Evolutionary conservation across 1,140 invertebrate genomes (phyloP).

Genomic region (Elysia chlorotica): DNA sequence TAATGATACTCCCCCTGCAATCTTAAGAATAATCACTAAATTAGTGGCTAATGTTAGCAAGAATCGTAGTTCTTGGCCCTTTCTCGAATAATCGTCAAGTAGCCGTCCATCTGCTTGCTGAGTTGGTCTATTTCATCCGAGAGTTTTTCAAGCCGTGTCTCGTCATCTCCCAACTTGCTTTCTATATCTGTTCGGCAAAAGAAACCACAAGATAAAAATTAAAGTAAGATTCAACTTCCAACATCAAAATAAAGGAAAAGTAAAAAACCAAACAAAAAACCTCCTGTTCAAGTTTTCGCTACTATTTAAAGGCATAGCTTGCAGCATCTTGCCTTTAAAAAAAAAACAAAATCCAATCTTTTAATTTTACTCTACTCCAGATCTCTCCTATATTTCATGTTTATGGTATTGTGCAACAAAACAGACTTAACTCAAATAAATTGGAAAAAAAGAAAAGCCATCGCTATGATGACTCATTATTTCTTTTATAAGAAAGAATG

Average conservation of each 20-base stretch:
- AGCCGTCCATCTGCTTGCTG: conserved; percentile 62
- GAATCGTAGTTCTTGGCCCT: conserved; percentile 64
- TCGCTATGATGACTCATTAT: too few species aligned
- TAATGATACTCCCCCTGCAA: neutral
- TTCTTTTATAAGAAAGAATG: too few species aligned
- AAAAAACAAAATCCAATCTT: too few species aligned
- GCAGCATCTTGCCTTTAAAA: conserved; percentile 12
- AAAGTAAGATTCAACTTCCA: too few species aligned
- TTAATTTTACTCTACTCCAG: too few species aligned
- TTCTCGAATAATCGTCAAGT: conserved; percentile 62
- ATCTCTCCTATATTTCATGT: too few species aligned
- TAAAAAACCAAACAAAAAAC: too few species aligned
- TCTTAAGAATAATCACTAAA: neutral
- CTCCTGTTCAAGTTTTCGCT: neutral
- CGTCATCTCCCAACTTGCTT: conserved; percentile 62
- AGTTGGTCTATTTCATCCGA: conserved; percentile 61
- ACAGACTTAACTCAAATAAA: too few species aligned
- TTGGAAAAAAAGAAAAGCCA: too few species aligned
- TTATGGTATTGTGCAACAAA: too few species aligned
- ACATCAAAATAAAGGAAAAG: too few species aligned
- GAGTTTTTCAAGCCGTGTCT: conserved; percentile 60
- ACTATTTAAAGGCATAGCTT: neutral
- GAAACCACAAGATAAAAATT: conserved; percentile 2
- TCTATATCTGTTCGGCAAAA: conserved; percentile 63
- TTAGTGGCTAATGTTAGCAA: conserved; percentile 44